These are phyloP conservation scores for Neria commutata DNA, from an alignment of 2,888 invertebrate genomes.

Conservation along the genomic window DNA sequence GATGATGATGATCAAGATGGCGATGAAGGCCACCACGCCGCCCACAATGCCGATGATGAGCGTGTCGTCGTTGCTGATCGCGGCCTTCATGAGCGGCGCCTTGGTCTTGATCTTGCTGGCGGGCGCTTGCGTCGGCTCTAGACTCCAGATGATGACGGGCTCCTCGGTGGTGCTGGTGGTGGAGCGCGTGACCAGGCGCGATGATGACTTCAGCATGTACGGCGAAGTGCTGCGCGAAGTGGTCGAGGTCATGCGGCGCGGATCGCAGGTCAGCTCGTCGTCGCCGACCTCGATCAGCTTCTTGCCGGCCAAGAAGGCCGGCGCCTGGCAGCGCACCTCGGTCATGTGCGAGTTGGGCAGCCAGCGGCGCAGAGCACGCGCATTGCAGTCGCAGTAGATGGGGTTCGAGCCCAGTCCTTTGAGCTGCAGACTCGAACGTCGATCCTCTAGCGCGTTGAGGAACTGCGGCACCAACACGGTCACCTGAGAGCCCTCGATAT, in stretches of 20 bases:
- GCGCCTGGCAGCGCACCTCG: constrained; percentile 71
- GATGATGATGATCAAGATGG: constrained; percentile 85
- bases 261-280: constrained; percentile 81
- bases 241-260: constrained; percentile 64
- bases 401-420: constrained; percentile 80
- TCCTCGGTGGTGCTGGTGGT: constrained; percentile 70
- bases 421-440: constrained; percentile 76
- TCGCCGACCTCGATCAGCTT: constrained; percentile 78
- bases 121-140: constrained; percentile 72
- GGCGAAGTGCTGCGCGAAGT: constrained; percentile 45
- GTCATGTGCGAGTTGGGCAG: constrained; percentile 70
- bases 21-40: constrained; percentile 89
- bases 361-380: constrained; percentile 81
- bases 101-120: constrained; percentile 66
- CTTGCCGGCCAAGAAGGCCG: constrained; percentile 73
- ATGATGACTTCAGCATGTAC: constrained; percentile 49
- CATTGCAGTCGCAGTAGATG: constrained; percentile 84
- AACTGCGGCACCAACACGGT: constrained; percentile 79
- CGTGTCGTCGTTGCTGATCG: constrained; percentile 83
- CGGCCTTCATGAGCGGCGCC: constrained; percentile 67
- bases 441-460: constrained; percentile 80
- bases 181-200: constrained; percentile 59
- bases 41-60: constrained; percentile 95
- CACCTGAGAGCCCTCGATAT: constrained; percentile 79
- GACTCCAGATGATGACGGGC: constrained; percentile 89